These are phyloP conservation scores for Eucidaris tribuloides DNA, from an alignment of 35 echinoderm and acorn worm genomes.

Conservation along the genomic window DNA sequence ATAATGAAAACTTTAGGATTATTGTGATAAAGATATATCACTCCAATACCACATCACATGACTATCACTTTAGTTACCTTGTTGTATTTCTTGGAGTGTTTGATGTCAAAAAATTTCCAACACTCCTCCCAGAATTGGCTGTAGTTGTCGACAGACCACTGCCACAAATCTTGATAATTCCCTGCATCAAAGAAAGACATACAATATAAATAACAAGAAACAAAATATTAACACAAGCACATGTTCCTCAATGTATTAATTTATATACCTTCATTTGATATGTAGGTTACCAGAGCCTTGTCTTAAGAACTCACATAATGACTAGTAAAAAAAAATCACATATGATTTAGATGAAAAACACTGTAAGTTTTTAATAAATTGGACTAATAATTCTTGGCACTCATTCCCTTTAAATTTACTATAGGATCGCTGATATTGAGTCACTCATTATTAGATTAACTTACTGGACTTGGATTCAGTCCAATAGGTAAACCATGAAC, in stretches of 20 bases:
- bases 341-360: background rate
- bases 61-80: constrained; percentile 45
- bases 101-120: constrained; percentile 87
- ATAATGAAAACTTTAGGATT: too few relatives aligned
- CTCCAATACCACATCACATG: background rate
- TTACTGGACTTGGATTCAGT: too few relatives aligned
- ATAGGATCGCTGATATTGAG: too few relatives aligned
- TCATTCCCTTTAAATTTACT: too few relatives aligned
- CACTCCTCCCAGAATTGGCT: constrained; percentile 88
- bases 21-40: background rate
- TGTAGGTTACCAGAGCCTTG: background rate
- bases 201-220: background rate
- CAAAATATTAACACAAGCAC: background rate
- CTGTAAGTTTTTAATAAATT: too few relatives aligned
- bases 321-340: background rate
- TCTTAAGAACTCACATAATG: background rate
- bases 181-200: constrained; percentile 42
- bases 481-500: too few relatives aligned
- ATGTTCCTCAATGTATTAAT: background rate
- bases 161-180: constrained; percentile 74
- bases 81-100: constrained; percentile 75
- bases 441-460: too few relatives aligned
- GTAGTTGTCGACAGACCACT: constrained; percentile 89
- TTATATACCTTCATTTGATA: background rate
- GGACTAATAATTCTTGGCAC: too few relatives aligned